Conservation (phyloP, 2,797 vertebrate species). For the Neosilurus mollespiculum region DNA sequence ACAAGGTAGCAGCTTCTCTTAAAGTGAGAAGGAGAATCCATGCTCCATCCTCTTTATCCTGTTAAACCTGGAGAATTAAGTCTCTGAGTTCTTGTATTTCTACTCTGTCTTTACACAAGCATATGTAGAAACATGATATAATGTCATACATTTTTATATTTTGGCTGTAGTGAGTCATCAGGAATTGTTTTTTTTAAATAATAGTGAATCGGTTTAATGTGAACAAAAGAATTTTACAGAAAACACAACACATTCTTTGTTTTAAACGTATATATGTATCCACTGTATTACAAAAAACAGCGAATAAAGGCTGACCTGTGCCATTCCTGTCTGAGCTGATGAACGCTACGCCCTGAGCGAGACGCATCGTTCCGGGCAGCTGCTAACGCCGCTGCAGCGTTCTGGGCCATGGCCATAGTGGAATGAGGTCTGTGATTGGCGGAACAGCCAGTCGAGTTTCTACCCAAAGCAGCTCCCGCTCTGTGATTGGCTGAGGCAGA, state of each 20-base stretch:
- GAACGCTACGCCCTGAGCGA: constrained; percentile 74
- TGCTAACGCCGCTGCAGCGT: constrained; percentile 81
- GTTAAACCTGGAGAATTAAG: constrained; percentile 23
- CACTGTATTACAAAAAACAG: neutral
- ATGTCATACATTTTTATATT: too few species aligned
- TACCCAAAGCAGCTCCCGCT: constrained; percentile 59
- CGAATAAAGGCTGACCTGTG: constrained; percentile 49
- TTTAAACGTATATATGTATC: neutral
- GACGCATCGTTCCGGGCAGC: constrained; percentile 84
- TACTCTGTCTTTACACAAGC: neutral
- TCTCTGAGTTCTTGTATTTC: constrained; percentile 10
- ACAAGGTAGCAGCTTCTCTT: constrained; percentile 14
- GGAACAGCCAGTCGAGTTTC: constrained; percentile 50
- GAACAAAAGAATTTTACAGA: neutral
- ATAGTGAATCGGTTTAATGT: neutral
- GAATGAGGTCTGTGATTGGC: constrained; percentile 82
- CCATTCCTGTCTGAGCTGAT: constrained; percentile 74
- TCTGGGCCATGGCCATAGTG: constrained; percentile 86
- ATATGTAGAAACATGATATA: too few species aligned
- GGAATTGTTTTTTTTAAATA: neutral
- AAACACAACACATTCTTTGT: neutral
- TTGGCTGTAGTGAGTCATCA: neutral
- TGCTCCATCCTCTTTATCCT: constrained; percentile 30
- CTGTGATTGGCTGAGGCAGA: constrained; percentile 74
- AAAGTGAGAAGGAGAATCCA: constrained; percentile 23